Percentiles rank a stretch among this genome's conserved stretches.
Evolutionary conservation across 2,888 invertebrate species (phyloP).

Genomic region (Lasioglossum oenotherae): DNA sequence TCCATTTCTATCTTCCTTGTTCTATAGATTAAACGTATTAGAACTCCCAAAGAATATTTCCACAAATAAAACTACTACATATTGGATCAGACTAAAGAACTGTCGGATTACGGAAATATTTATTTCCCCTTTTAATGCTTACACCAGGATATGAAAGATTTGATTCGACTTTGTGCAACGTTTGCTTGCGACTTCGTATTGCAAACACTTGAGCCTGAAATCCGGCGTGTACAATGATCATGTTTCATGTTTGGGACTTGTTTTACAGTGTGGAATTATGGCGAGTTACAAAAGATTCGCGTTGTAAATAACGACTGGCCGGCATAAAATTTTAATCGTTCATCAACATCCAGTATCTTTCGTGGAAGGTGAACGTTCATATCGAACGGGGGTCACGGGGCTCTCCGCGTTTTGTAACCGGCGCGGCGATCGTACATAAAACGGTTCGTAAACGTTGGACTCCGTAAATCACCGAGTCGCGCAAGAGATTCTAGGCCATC

Average conservation of each 20-base stretch:
- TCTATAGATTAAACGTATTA: neutral
- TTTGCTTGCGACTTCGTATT: neutral
- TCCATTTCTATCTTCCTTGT: neutral
- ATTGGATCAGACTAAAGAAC: neutral
- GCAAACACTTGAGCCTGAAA: neutral
- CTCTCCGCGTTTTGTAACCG: conserved; percentile 34
- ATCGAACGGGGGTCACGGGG: conserved; percentile 4
- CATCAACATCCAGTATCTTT: neutral
- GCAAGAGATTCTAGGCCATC: conserved; percentile 48
- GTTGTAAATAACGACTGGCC: neutral
- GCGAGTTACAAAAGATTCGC: neutral
- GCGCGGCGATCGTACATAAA: conserved; percentile 1
- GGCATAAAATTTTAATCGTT: conserved; percentile 14
- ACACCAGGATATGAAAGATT: neutral
- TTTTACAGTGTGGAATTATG: neutral
- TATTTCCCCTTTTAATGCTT: neutral
- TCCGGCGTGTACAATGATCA: neutral
- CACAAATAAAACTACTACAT: neutral
- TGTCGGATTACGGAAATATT: neutral
- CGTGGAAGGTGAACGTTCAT: conserved; percentile 10
- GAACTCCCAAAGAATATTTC: neutral
- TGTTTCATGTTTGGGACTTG: neutral
- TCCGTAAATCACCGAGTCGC: conserved; percentile 45
- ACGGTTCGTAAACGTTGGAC: conserved; percentile 32
- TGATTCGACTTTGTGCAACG: neutral